Evolutionary conservation across 2,888 invertebrate genomes (phyloP), one percentile per base, ranked within the genome.

Genomic region (Tanypteryx hageni): DNA sequence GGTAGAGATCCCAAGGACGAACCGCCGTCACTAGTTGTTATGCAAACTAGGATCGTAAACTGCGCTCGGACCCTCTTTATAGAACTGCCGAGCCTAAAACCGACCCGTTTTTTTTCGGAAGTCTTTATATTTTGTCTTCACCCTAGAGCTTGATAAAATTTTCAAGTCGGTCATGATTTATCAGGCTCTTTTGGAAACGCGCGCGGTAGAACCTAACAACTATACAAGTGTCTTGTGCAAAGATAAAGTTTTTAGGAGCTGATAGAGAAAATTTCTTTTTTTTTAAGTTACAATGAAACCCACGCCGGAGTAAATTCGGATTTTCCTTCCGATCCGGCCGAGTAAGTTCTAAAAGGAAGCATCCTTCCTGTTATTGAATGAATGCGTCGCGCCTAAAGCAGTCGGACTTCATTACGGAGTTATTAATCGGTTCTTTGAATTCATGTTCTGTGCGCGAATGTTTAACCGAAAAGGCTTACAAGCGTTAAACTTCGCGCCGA

Each of bases 11-110:
- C 44, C 76, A 76, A 76, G 76, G 76, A 22, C 76, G 76, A 64
- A 64, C 8, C 18, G 64, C 64, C 64, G 68, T 68, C 68, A n/a
- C 18, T 18, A 68, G 68, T 68, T 68, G 18, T 68, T 18, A 76
- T 76, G 76, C 76, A 76, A 76, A 76, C 76, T 27, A 27, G 76
- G 27, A 27, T 22, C 76, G 76, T 76, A 76, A 76, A 76, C 76
- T 27, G 11, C 76, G 22, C 27, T 76, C 18, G 18, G 27, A 27
- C 27, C 44, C 44, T 76, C 76, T 76, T 76, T 76, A 27, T 68
- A 68, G 68, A 4, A 18, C 68, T 18, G 27, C 11, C 22, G 27
- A 27, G 76, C 22, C 13, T 76, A 13, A 76, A 68, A 76, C 22
- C 76, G 76, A 76, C 22, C 76, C 76, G 22, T 76, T 76, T 76